These are phyloP conservation scores for Podarcis muralis DNA, from an alignment of 2,113 vertebrate genomes.

Conservation along the genomic window DNA sequence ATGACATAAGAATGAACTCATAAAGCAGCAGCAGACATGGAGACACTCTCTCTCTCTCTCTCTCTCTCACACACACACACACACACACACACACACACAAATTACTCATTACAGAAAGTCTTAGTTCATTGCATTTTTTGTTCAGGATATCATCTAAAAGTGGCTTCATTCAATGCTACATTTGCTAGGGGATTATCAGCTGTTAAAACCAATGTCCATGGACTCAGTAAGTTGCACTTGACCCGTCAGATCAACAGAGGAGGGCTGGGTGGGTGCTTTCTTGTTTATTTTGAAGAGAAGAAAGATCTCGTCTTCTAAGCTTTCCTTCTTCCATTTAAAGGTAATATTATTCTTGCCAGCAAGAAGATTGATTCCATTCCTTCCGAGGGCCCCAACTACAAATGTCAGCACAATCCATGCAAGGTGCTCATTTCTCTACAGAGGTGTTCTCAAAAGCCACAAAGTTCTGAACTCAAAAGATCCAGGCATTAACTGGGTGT, in stretches of 20 bases:
- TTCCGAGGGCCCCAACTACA: background rate
- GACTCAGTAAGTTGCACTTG: background rate
- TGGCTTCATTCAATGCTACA: constrained; percentile 9
- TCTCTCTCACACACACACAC: background rate
- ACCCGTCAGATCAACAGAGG: background rate
- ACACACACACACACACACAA: background rate
- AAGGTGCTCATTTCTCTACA: background rate
- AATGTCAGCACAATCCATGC: background rate
- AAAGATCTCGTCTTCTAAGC: background rate
- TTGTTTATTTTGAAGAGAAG: background rate
- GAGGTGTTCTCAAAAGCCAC: background rate
- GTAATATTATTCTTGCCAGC: background rate
- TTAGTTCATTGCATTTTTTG: background rate
- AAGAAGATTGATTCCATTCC: background rate
- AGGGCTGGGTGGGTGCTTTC: background rate
- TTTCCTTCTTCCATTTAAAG: background rate
- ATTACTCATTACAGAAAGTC: background rate
- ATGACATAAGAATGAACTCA: constrained; percentile 16
- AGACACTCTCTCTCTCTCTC: too few species aligned
- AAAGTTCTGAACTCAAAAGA: background rate
- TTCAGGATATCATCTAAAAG: background rate
- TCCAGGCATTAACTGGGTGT: fast-evolving
- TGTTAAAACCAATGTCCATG: background rate
- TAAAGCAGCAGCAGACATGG: background rate
- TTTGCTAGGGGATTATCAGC: background rate